Evolutionary conservation across 2,888 invertebrate species (phyloP).

Genomic region (Theretra japonica): DNA sequence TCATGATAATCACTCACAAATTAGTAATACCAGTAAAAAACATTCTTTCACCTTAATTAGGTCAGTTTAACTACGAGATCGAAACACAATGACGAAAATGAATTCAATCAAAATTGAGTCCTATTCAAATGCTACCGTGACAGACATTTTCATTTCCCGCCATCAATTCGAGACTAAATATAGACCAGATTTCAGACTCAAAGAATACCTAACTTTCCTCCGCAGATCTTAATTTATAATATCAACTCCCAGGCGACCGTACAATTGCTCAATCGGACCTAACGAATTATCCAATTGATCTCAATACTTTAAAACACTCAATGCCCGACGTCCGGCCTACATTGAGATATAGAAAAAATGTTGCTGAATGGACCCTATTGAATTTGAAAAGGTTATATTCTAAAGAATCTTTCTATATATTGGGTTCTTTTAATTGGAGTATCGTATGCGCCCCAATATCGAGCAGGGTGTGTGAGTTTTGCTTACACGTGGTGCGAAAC

Average conservation of each 20-base stretch:
- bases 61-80: not conserved
- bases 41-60: too few species aligned
- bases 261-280: conserved; percentile 61
- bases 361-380: not conserved
- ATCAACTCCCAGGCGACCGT: conserved; percentile 31
- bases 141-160: not conserved
- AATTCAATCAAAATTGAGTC: not conserved
- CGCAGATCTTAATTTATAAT: conserved; percentile 16
- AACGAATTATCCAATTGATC: conserved; percentile 67
- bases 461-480: too few species aligned
- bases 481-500: too few species aligned
- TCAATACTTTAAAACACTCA: conserved; percentile 42
- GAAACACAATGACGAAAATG: not conserved
- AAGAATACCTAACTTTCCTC: conserved; percentile 1
- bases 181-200: not conserved
- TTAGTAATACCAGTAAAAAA: too few species aligned
- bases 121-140: not conserved
- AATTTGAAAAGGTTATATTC: not conserved
- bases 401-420: too few species aligned
- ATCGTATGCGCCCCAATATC: too few species aligned
- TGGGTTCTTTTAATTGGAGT: too few species aligned
- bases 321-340: conserved; percentile 8
- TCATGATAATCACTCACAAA: too few species aligned
- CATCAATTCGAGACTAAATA: not conserved
- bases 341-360: not conserved